Evolutionary conservation across 1,140 invertebrate genomes (phyloP).

Genomic region (Proctacanthus coquilletti): DNA sequence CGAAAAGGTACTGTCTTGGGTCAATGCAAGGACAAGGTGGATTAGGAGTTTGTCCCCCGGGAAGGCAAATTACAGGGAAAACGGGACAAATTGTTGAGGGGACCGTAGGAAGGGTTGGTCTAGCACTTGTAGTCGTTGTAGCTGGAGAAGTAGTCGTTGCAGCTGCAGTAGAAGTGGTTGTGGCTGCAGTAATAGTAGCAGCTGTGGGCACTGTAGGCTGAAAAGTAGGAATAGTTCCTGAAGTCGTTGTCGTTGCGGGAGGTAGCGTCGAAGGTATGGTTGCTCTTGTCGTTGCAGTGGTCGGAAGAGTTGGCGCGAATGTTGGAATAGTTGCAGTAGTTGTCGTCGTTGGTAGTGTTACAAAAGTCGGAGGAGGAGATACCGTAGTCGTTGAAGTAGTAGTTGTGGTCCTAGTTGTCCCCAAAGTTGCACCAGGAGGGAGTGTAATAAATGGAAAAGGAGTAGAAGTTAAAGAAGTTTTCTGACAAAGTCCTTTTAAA

Average conservation of each 20-base stretch:
- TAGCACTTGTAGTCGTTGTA: conserved; percentile 4
- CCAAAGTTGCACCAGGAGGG: conserved; percentile 8
- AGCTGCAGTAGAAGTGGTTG: conserved; percentile 1
- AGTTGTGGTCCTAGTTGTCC: conserved; percentile 7
- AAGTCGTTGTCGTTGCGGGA: neutral
- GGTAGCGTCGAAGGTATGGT: conserved; percentile 11
- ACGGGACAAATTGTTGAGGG: conserved; percentile 11
- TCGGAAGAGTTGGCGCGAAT: conserved; percentile 16
- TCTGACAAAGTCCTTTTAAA: conserved; percentile 22
- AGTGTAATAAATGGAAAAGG: conserved; percentile 20
- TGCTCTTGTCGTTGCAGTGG: neutral
- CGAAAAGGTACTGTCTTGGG: conserved; percentile 11
- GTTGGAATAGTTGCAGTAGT: conserved; percentile 11
- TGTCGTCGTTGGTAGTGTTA: conserved; percentile 11
- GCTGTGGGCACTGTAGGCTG: neutral
- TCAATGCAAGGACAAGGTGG: conserved; percentile 26
- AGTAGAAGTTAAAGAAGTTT: conserved; percentile 9
- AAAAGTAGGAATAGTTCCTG: no score
- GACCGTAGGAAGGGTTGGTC: neutral
- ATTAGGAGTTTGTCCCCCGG: conserved; percentile 15
- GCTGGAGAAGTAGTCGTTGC: conserved; percentile 7
- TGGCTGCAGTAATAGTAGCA: neutral
- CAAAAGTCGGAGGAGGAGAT: conserved; percentile 6
- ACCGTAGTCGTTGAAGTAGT: neutral
- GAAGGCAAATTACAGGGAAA: conserved; percentile 18